phyloP scores from a whole-genome alignment of 1,140 invertebrate species.

The Formica exsecta region DNA sequence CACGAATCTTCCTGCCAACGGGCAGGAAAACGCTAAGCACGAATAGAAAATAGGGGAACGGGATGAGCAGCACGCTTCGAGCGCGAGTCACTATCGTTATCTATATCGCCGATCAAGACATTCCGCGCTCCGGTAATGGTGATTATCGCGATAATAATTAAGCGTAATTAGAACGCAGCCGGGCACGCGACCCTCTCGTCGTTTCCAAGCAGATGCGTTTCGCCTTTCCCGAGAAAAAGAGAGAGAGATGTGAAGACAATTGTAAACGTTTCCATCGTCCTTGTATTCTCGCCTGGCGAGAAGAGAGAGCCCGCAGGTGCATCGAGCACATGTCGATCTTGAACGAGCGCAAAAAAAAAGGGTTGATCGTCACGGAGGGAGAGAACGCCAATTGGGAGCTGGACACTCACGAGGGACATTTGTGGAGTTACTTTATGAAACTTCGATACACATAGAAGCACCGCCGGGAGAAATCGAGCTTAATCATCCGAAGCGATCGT shows the following conservation, averaged over 20 bases:
- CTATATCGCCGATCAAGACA: constrained; percentile 69
- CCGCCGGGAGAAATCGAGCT: constrained; percentile 5
- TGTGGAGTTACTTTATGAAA: constrained; percentile 8
- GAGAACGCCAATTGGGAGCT: constrained; percentile 4
- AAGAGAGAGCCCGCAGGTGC: constrained; percentile 43
- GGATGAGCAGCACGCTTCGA: not conserved
- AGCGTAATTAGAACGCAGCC: constrained; percentile 81
- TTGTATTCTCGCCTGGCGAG: not conserved
- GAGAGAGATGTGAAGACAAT: not conserved
- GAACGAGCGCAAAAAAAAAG: not conserved
- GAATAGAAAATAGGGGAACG: not conserved
- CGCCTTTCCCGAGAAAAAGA: constrained; percentile 5
- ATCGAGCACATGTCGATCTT: constrained; percentile 32
- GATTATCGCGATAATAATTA: constrained; percentile 81
- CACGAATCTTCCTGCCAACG: constrained; percentile 3
- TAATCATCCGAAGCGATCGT: constrained; percentile 24
- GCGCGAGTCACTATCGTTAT: constrained; percentile 54
- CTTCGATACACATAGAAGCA: not conserved
- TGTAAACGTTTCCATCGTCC: constrained; percentile 42
- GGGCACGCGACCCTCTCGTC: constrained; percentile 78
- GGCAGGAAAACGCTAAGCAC: constrained; percentile 23
- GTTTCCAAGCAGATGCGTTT: constrained; percentile 72
- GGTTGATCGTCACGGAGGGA: too few species aligned
- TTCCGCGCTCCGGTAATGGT: constrained; percentile 76
- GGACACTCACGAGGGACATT: not conserved